Evolutionary conservation across 2,113 vertebrate genomes (phyloP).

Genomic region (Andinoacara biseriatus): DNA sequence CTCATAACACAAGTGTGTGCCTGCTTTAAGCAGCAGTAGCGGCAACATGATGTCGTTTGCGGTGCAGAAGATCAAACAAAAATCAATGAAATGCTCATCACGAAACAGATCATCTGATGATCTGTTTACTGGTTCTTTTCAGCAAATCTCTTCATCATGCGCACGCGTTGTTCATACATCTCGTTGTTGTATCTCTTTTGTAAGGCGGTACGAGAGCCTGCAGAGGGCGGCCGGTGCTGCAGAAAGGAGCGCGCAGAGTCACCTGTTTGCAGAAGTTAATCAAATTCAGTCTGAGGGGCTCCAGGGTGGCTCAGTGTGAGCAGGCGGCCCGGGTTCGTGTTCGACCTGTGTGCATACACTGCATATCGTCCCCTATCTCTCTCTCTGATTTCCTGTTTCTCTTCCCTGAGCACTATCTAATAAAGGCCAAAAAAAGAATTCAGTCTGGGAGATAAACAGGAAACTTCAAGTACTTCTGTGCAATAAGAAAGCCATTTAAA

Average conservation of each 20-base stretch:
- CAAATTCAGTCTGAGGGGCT: slow-evolving; percentile 7
- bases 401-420: too few relatives aligned
- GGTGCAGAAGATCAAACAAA: not conserved
- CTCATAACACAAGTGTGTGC: too few relatives aligned
- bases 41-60: not conserved
- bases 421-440: not conserved
- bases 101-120: not conserved
- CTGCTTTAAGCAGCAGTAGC: not conserved
- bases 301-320: too few relatives aligned
- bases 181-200: not conserved
- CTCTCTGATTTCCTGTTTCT: too few relatives aligned
- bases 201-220: not conserved
- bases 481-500: not conserved
- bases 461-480: slow-evolving; percentile 18
- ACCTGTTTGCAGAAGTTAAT: slow-evolving; percentile 22
- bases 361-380: too few relatives aligned
- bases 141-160: not conserved
- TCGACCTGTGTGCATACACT: too few relatives aligned
- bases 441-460: slow-evolving; percentile 28
- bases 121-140: not conserved
- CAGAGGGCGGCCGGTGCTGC: not conserved
- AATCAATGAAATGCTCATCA: not conserved
- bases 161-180: not conserved
- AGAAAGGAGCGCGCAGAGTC: not conserved
- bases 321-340: too few relatives aligned